phyloP scores from a whole-genome alignment of 2,888 invertebrate species.

The Noctuana brunneofusca region DNA sequence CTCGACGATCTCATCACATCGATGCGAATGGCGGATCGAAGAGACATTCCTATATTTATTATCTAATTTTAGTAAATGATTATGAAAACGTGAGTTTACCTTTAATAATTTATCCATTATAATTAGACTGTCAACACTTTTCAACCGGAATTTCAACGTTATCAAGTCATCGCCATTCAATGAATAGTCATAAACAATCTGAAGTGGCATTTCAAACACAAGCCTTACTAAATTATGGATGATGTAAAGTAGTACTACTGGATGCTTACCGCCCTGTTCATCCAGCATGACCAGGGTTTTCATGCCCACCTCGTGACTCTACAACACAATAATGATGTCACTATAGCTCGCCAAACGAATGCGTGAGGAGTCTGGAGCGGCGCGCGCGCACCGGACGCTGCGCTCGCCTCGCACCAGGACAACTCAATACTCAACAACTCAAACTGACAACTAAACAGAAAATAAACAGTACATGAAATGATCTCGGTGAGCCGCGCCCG shows the following conservation, averaged over 20 bases:
- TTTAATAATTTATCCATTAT: constrained; percentile 69
- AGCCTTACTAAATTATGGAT: constrained; percentile 78
- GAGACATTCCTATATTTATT: constrained; percentile 61
- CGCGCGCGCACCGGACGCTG: constrained; percentile 46
- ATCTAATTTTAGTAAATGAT: constrained; percentile 64
- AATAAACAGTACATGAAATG: constrained; percentile 66
- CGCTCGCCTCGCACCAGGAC: constrained; percentile 56
- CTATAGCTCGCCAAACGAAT: constrained; percentile 81
- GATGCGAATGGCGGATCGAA: constrained; percentile 47
- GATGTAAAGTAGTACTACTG: constrained; percentile 81
- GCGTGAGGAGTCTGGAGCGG: constrained; percentile 65
- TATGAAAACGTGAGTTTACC: constrained; percentile 72
- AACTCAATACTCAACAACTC: constrained; percentile 70
- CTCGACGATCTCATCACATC: constrained; percentile 57
- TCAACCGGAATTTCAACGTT: constrained; percentile 63
- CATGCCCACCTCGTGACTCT: constrained; percentile 99
- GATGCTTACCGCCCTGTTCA: constrained; percentile 99
- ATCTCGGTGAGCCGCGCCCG: constrained; percentile 52
- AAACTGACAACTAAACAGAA: constrained; percentile 73
- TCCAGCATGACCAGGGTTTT: constrained; percentile 99
- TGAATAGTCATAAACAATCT: constrained; percentile 68
- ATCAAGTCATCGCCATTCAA: constrained; percentile 69
- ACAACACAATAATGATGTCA: constrained; percentile 87
- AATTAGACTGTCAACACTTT: constrained; percentile 72
- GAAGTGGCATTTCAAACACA: constrained; percentile 78